Evolutionary conservation across 2,797 vertebrate genomes (phyloP).

Genomic region (Coregonus sp.): DNA sequence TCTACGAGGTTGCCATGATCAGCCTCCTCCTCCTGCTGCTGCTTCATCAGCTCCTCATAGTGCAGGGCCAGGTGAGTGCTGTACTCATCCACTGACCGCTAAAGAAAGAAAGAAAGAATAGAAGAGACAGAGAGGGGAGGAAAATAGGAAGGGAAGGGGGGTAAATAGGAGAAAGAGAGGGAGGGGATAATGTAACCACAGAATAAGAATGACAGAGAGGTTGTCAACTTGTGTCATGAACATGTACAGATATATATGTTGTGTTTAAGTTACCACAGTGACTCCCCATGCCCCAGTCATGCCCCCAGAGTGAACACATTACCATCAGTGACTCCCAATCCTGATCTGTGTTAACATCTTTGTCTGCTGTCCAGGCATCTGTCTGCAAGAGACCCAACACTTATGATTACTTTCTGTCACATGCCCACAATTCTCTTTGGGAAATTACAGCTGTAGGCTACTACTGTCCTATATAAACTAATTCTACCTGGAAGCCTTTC

Average conservation of each 20-base stretch:
- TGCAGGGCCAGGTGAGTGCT: slow-evolving; percentile 17
- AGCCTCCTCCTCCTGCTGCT: slow-evolving; percentile 21
- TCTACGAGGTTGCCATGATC: slow-evolving; percentile 13
- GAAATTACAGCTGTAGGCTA: not conserved
- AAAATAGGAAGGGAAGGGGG: not conserved
- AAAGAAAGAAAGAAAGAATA: not conserved
- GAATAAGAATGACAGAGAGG: not conserved
- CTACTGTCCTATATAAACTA: not conserved
- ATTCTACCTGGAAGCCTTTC: slow-evolving; percentile 22
- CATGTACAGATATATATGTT: not conserved
- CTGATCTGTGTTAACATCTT: slow-evolving; percentile 34
- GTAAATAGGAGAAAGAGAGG: not conserved
- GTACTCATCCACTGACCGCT: slow-evolving; percentile 32
- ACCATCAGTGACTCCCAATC: slow-evolving; percentile 44
- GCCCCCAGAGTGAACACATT: not conserved
- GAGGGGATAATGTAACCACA: not conserved
- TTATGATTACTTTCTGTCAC: not conserved
- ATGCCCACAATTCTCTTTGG: not conserved
- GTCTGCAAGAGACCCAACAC: slow-evolving; percentile 25
- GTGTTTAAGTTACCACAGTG: not conserved
- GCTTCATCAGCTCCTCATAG: slow-evolving; percentile 27
- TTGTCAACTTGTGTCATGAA: not conserved
- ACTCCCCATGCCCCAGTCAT: not conserved
- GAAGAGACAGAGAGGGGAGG: not conserved
- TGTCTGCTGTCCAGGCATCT: slow-evolving; percentile 29